Evolutionary conservation across 2,888 invertebrate species (phyloP), one percentile per base, ranked within the genome.

Genomic region (Agonopterix heracliana): DNA sequence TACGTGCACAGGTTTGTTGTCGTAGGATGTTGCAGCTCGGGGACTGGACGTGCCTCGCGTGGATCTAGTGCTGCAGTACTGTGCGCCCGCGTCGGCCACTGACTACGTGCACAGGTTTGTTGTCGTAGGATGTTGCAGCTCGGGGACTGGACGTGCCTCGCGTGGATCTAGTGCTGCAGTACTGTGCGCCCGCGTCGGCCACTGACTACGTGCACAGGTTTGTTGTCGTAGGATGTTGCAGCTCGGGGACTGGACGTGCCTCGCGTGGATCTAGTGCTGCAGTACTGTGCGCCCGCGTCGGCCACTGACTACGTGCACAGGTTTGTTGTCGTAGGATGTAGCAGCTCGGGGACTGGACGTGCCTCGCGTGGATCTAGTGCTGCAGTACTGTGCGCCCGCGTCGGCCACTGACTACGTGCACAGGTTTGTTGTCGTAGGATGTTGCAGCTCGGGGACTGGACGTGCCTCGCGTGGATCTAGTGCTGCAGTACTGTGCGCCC

Each of bases 81-180:
- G 95, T 9, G 95, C 95, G 0, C 97, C 98, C 0, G 92, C 94
- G 44, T 93, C 93, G 1, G 92, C 94, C 1, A 93, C 95, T 2
- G 98, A 98, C 71, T 98, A 98, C 79, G 94, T 98, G 14, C 98
- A 98, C 80, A 91, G 89, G 89, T 89, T 60, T 52, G 47, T 41
- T n/a, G n/a, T n/a, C n/a, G n/a, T 66, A 97, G 96, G 98, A 98
- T 78, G 98, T 98, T 0, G 97, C 96, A 9, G 94, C 97, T 0
- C 91, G 98, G 50, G 98, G 98, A 4, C 87, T 98, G 55, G 97
- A 98, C 72, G 91, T 98, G 48, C 96, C 97, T 0, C 91, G 92
- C 61, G 96, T 98, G 9, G 94, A 96, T 69, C 93, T 96, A 73
- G 96, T 98, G 12, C 86, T 98, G 34, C 98, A 98, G 79, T 98